Evolutionary conservation across 2,888 invertebrate species (phyloP).

Genomic region (Xestia xanthographa): DNA sequence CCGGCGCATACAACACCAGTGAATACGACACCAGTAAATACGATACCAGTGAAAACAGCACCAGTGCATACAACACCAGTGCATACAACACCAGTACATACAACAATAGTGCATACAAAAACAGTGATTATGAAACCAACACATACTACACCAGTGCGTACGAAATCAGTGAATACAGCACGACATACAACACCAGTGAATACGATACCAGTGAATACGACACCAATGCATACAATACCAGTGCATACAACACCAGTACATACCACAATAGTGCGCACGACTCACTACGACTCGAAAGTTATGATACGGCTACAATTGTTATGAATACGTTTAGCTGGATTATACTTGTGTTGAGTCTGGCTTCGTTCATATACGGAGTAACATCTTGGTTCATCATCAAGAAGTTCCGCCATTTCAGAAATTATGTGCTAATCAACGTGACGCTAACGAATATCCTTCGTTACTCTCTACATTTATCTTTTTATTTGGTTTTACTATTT

Average conservation of each 20-base stretch:
- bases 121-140: background rate
- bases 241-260: too few species aligned
- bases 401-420: constrained; percentile 13
- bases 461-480: background rate
- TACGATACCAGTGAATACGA: background rate
- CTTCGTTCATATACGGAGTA: constrained; percentile 7
- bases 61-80: background rate
- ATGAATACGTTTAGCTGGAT: background rate
- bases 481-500: background rate
- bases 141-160: background rate
- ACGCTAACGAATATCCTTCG: constrained; percentile 17
- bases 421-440: constrained; percentile 15
- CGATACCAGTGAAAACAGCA: background rate
- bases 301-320: background rate
- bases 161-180: too few species aligned
- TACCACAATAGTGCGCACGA: background rate
- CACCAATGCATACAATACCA: background rate
- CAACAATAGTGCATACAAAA: background rate
- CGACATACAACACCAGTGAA: background rate
- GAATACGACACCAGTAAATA: background rate
- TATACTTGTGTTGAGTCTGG: background rate
- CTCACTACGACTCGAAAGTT: background rate
- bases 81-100: background rate
- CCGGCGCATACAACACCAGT: background rate
- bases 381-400: constrained; percentile 15